These are phyloP conservation scores for Perodicticus potto DNA, from an alignment of 2,797 vertebrate genomes.

Conservation along the genomic window DNA sequence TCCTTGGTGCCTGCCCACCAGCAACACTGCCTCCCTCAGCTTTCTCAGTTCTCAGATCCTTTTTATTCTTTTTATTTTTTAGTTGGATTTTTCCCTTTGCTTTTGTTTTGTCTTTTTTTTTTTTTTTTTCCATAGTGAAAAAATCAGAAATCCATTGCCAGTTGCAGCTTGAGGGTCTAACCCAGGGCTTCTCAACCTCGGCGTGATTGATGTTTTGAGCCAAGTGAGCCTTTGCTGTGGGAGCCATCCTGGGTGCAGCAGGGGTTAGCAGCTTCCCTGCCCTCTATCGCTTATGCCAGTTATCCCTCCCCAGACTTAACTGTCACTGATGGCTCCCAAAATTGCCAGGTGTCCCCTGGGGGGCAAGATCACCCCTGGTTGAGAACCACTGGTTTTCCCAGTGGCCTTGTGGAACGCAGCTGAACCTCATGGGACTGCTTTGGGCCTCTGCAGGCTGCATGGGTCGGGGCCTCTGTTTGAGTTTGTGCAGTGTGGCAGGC, in stretches of 20 bases:
- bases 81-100: constrained; percentile 62
- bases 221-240: not conserved
- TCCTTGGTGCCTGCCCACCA: constrained; percentile 36
- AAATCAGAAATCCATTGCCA: constrained; percentile 81
- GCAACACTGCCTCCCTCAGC: constrained; percentile 69
- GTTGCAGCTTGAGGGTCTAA: constrained; percentile 75
- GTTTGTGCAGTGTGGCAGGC: constrained; percentile 86
- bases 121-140: constrained; percentile 80
- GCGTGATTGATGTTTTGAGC: not conserved
- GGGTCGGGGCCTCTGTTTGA: constrained; percentile 82
- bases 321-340: not conserved
- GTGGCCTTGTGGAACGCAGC: constrained; percentile 83
- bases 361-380: not conserved
- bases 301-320: not conserved
- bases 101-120: constrained; percentile 51
- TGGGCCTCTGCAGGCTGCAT: constrained; percentile 82
- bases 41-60: constrained; percentile 77
- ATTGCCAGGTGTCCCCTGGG: not conserved
- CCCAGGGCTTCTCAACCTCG: constrained; percentile 54
- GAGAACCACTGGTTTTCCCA: constrained; percentile 78
- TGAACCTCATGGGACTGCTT: constrained; percentile 82
- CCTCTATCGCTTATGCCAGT: not conserved
- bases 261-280: not conserved
- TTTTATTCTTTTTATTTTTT: not conserved
- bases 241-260: not conserved